Evolutionary conservation across 1,140 invertebrate genomes (phyloP), one percentile per base, ranked within the genome.

Genomic region (Rhagoletis zephyria): DNA sequence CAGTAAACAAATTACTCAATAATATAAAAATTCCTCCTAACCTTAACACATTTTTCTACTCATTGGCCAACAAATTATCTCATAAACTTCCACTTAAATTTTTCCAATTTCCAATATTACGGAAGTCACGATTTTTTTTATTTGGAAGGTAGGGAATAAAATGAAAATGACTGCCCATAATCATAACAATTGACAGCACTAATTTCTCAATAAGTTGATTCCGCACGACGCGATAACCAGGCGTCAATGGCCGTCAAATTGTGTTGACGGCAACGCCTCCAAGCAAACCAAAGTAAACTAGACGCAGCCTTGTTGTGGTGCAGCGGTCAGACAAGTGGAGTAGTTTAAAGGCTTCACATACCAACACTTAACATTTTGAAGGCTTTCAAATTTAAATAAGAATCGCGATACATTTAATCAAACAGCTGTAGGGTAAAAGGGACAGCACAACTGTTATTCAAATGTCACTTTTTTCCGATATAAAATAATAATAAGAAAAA

Each of bases 131-230:
- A 30, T 81, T 81, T 51, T 9, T 56, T 7, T 12, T 14, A 6
- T 16, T 81, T 81, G 30, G 30, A 30, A 30, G 30, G 30, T 16
- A 56, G 7, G 16, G 30, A 81, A 30, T 48, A n/a, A 81, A 59
- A 56, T 81, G 14, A 56, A 59, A 81, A 81, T 81, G 74, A 81
- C 74, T 42, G 14, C n/a, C 48, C 51, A 56, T 81, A 81, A 81
- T 81, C 74, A 81, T 81, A 81, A 81, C 74, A 81, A 59, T 81
- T 81, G 74, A 19, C 74, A 81, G 19, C 30, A 81, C 56, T 61
- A 85, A 85, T 85, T 61, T 85, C 85, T 85, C 85, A 63, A 85
- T 85, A 19, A 51, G 30, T 63, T 85, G 60, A 85, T 63, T 81
- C 74, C 48, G 51, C 74, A 81, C 74, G 74, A 81, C 74, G 14